A percentile compares a stretch with the other conserved stretches of the same genome.
Evolutionary conservation across 64 coral and sea anemone genomes (phyloP).

Genomic region (Stichodactyla mertensii): DNA sequence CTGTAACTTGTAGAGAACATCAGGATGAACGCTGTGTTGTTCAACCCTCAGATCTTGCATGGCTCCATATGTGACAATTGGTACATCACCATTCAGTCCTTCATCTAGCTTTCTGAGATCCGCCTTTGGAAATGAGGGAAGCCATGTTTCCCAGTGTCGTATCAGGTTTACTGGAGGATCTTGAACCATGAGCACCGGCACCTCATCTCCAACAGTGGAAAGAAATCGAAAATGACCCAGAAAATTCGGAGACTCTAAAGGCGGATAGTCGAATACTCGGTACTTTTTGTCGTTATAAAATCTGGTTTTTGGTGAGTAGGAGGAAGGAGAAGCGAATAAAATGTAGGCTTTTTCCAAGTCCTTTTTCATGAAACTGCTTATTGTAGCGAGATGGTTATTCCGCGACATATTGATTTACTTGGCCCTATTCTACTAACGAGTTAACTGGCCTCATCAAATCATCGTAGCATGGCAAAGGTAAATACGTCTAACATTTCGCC

Average conservation of each 20-base stretch:
- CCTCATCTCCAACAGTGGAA: background rate
- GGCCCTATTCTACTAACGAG: no score
- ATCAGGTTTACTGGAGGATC: background rate
- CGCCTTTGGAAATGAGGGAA: background rate
- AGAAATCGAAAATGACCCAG: background rate
- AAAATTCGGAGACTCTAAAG: background rate
- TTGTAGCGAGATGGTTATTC: background rate
- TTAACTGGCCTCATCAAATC: no score
- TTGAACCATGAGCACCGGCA: slow-evolving; percentile 6
- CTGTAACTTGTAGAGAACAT: slow-evolving; percentile 15
- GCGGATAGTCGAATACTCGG: slow-evolving; percentile 23
- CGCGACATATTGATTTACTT: no score
- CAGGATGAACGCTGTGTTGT: slow-evolving; percentile 22
- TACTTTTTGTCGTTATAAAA: slow-evolving; percentile 31
- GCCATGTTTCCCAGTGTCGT: slow-evolving; percentile 28
- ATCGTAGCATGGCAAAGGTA: no score
- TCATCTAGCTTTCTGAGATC: slow-evolving; percentile 17
- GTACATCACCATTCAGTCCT: slow-evolving; percentile 12
- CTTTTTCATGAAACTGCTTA: slow-evolving; percentile 14
- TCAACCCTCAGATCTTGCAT: background rate
- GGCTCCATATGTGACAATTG: slow-evolving; percentile 16
- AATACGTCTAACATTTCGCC: no score
- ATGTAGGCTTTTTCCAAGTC: slow-evolving; percentile 13
- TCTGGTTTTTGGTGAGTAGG: background rate
- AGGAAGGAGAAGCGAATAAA: background rate